phyloP scores from a whole-genome alignment of 2,888 invertebrate species.

The Lithophane semibrunnea region DNA sequence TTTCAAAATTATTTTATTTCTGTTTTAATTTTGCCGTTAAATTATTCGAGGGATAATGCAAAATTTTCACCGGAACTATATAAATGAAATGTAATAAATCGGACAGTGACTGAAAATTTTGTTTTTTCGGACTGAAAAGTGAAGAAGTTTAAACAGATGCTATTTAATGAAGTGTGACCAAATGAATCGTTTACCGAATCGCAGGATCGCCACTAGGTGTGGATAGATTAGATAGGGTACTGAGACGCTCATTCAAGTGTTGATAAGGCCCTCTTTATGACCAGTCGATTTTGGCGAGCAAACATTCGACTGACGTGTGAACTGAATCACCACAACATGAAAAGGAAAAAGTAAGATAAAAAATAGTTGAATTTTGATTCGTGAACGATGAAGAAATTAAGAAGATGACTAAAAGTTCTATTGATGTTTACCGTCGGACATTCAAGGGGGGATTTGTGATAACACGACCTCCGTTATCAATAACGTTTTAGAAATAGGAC shows the following conservation, averaged over 20 bases:
- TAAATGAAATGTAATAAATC: conserved; percentile 61
- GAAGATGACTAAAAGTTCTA: conserved; percentile 82
- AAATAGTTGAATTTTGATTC: conserved; percentile 64
- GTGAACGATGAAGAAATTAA: conserved; percentile 77
- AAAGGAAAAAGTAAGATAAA: conserved; percentile 87
- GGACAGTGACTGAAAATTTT: conserved; percentile 79
- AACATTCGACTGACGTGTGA: conserved; percentile 78
- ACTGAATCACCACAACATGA: conserved; percentile 82
- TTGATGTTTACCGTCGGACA: conserved; percentile 84
- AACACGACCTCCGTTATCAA: conserved; percentile 83
- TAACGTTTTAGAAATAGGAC: conserved; percentile 82
- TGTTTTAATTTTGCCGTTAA: conserved; percentile 56
- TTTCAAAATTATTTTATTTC: conserved; percentile 67
- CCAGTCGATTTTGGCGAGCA: conserved; percentile 82
- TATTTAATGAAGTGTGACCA: conserved; percentile 79
- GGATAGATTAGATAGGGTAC: conserved; percentile 87
- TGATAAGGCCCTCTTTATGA: conserved; percentile 86
- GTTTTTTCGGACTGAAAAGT: conserved; percentile 80
- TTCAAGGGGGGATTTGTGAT: conserved; percentile 80
- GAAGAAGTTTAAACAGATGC: conserved; percentile 80
- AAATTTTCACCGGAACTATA: conserved; percentile 67
- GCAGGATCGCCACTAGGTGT: conserved; percentile 86
- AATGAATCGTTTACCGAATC: conserved; percentile 77
- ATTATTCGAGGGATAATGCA: conserved; percentile 49
- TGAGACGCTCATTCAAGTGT: conserved; percentile 87